phyloP scores from a whole-genome alignment of 2,797 vertebrate species.

The Danio albolineatus region DNA sequence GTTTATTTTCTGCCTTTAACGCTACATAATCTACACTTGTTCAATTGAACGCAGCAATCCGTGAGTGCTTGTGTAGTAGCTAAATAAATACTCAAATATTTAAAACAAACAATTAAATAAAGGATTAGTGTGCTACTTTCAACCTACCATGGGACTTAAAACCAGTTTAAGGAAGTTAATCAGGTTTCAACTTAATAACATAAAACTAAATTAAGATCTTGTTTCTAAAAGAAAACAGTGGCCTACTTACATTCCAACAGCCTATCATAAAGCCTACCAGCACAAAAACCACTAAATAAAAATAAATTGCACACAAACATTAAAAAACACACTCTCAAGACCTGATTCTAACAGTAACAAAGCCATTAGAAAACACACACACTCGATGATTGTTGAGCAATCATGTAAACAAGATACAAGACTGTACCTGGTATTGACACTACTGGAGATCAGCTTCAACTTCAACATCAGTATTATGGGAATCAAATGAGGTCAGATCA shows the following conservation, averaged over 20 bases:
- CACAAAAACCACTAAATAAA: background rate
- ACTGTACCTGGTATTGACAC: conserved; percentile 3
- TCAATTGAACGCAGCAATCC: background rate
- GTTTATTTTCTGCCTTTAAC: background rate
- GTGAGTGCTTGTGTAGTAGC: conserved; percentile 2
- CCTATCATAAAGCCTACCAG: background rate
- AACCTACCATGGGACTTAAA: background rate
- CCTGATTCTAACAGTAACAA: conserved; percentile 22
- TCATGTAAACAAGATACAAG: conserved; percentile 38
- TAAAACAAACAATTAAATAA: conserved; percentile 15
- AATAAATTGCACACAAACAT: background rate
- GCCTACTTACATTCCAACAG: background rate
- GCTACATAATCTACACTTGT: conserved; percentile 9
- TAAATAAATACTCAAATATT: conserved; percentile 26
- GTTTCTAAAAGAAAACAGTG: background rate
- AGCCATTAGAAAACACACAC: conserved; percentile 6
- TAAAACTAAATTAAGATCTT: conserved; percentile 28
- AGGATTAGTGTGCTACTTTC: background rate
- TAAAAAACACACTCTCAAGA: background rate
- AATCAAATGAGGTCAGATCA: conserved; percentile 35
- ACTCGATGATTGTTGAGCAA: conserved; percentile 17
- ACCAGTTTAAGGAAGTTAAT: background rate
- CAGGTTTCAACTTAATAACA: background rate
- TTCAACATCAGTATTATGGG: conserved; percentile 28
- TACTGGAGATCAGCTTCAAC: conserved; percentile 39